These are phyloP conservation scores for Cebus imitator DNA, from an alignment of 2,113 vertebrate genomes.

Conservation along the genomic window DNA sequence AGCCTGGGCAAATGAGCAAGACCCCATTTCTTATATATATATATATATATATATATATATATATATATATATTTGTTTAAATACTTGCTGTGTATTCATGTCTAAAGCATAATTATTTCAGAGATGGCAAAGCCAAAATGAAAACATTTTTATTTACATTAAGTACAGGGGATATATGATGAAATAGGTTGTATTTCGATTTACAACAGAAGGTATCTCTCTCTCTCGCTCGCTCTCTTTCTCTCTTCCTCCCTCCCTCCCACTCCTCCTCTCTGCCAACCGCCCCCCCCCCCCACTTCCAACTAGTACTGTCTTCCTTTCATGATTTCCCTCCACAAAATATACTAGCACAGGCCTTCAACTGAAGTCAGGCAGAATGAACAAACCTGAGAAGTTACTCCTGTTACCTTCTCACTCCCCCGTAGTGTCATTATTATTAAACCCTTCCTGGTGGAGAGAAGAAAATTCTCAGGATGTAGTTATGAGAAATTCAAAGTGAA, in stretches of 20 bases:
- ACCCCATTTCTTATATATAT: too few species aligned
- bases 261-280: not conserved
- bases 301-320: not conserved
- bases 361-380: not conserved
- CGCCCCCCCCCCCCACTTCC: rapidly evolving
- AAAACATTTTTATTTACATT: slow-evolving; percentile 23
- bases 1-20: too few species aligned
- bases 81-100: not conserved
- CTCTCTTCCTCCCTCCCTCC: not conserved
- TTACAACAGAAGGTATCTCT: not conserved
- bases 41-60: too few species aligned
- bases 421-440: not conserved
- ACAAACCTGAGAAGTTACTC: not conserved
- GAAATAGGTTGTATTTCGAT: not conserved
- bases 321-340: not conserved
- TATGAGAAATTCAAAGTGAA: not conserved
- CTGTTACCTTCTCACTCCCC: not conserved
- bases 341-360: not conserved
- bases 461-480: not conserved
- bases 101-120: not conserved
- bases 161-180: not conserved
- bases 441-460: not conserved
- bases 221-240: too few species aligned
- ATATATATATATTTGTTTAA: not conserved
- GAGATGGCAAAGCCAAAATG: not conserved